phyloP scores from a whole-genome alignment of 2,113 vertebrate species.

The Caloenas nicobarica region DNA sequence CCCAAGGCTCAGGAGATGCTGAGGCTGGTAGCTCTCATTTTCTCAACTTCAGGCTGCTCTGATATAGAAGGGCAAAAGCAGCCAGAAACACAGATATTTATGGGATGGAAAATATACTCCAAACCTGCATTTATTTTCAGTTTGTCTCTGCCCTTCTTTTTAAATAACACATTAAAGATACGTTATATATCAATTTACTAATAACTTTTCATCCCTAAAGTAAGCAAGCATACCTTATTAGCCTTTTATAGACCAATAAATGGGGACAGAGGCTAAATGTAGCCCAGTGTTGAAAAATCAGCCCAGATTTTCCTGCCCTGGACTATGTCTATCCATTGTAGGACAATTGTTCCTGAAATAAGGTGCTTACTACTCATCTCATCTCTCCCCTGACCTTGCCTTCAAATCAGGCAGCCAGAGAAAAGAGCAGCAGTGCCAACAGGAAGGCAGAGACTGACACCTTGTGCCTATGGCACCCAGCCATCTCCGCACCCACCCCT shows the following conservation, averaged over 20 bases:
- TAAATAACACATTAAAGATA: neutral
- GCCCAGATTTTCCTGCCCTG: neutral
- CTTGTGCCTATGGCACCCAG: neutral
- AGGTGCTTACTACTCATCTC: neutral
- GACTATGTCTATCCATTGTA: neutral
- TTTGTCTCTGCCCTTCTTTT: neutral
- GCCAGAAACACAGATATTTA: neutral
- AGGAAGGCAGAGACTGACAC: neutral
- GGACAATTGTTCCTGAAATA: neutral
- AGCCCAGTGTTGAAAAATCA: neutral
- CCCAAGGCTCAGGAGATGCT: neutral
- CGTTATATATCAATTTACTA: neutral
- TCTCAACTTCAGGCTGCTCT: neutral
- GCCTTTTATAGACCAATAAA: neutral
- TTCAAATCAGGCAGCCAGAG: neutral
- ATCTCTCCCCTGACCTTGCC: neutral
- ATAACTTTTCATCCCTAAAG: neutral
- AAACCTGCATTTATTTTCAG: neutral
- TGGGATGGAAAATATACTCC: neutral
- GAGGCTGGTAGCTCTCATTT: neutral
- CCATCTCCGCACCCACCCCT: neutral
- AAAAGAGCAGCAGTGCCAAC: neutral
- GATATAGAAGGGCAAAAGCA: neutral
- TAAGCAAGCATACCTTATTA: neutral
- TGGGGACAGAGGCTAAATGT: neutral